Conservation (phyloP, 2,888 invertebrate genomes). For the Hartigia nigra region DNA sequence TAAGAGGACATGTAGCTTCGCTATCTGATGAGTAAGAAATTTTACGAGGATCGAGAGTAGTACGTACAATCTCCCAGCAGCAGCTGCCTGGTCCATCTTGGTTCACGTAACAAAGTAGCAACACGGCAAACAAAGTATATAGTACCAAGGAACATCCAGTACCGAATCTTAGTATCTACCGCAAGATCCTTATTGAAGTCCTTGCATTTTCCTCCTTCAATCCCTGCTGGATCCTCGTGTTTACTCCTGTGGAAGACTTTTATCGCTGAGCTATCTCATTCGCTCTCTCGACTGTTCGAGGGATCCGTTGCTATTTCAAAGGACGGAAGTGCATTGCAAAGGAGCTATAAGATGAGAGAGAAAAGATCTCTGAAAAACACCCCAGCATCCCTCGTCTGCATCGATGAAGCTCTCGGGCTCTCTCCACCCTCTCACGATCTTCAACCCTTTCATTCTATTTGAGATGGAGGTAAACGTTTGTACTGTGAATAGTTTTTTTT, state of each 20-base stretch:
- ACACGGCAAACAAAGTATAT: neutral
- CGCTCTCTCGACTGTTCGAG: neutral
- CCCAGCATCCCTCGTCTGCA: neutral
- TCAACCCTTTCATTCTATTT: neutral
- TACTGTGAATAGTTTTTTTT: neutral
- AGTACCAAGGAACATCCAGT: neutral
- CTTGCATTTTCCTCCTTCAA: neutral
- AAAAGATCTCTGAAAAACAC: neutral
- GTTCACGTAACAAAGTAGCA: neutral
- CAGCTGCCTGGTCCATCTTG: neutral
- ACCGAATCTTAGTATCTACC: neutral
- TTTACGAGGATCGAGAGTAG: slow-evolving; percentile 32
- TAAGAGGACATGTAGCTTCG: slow-evolving; percentile 40
- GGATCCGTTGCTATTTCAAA: neutral
- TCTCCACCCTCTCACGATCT: neutral
- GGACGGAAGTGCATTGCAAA: neutral
- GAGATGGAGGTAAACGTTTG: neutral
- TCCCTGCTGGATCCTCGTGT: neutral
- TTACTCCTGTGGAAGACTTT: neutral
- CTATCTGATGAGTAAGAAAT: slow-evolving; percentile 50
- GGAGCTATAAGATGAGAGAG: neutral
- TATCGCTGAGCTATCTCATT: neutral
- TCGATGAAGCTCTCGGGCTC: neutral
- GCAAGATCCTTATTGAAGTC: neutral
- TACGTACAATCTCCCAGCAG: neutral